Evolutionary conservation across 2,113 vertebrate genomes (phyloP), one percentile per base, ranked within the genome.

Genomic region (Platanista minor): DNA sequence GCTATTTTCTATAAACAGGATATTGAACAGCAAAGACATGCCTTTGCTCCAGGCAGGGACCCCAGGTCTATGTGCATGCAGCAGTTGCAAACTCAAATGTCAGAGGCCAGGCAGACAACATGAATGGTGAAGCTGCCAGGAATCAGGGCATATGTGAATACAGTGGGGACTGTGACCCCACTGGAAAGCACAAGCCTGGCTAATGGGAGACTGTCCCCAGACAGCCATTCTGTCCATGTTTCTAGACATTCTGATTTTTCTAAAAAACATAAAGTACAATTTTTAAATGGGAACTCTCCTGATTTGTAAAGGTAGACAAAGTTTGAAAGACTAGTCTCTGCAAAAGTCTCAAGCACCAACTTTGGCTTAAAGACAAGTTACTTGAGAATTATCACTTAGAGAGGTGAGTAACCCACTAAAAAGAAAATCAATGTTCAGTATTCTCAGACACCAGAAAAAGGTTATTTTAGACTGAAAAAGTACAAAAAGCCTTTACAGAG

Each of bases 61-160:
- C 59, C 59, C 3, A 13, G 23, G 49, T 77, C 41, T n/a, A 13
- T n/a, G 25, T 20, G 59, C 72, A 71, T 8, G 77, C 18, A 75
- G 36, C 15, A 43, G 20, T 1, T 46, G 59, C 46, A n/a, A n/a
- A 43, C 11, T 36, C 72, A 41, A 21, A 77, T 3, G 43, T 75
- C 43, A 67, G 14, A 75, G 54, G 59, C 27, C 7, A 71, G 61
- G 21, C 8, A 12, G 36, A n/a, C 4, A 17, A 62, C 11, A 15
- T 5, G 49, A 87, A 6, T 23, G 43, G 8, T 15, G 18, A 64
- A 41, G 27, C 31, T 77, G 43, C 20, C 59, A 6, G 12, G 18
- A 3, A 8, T 8, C 20, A 6, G 27, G 33, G 1, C 11, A 10
- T 2, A 0, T 31, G 74, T 7, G 15, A n/a, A 29, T 0, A 1